phyloP scores from a whole-genome alignment of 2,888 invertebrate genomes.

The Hydropsyche betteni region DNA sequence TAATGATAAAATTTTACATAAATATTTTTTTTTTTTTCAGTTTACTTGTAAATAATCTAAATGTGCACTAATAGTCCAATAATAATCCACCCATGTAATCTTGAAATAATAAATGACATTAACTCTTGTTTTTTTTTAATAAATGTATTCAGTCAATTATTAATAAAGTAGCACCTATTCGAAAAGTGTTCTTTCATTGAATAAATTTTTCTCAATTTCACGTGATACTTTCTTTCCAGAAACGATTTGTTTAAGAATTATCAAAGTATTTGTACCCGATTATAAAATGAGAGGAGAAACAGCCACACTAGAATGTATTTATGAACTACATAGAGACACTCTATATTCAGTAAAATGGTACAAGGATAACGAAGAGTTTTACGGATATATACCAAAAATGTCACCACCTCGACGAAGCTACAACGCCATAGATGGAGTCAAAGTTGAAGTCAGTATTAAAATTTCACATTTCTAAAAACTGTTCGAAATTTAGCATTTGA shows the following conservation, averaged over 20 bases:
- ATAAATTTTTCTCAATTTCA: no score
- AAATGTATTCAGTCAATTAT: no score
- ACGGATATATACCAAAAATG: slow-evolving; percentile 78
- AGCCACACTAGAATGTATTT: slow-evolving; percentile 73
- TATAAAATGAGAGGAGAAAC: slow-evolving; percentile 73
- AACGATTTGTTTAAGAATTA: slow-evolving; percentile 66
- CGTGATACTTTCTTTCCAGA: slow-evolving; percentile 59
- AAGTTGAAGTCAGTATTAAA: slow-evolving; percentile 71
- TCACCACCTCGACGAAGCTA: slow-evolving; percentile 76
- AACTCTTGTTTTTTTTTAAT: no score
- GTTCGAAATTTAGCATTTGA: no score
- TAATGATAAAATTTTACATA: no score
- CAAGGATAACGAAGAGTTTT: slow-evolving; percentile 86
- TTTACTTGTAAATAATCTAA: no score
- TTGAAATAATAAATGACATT: no score
- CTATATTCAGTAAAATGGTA: slow-evolving; percentile 87
- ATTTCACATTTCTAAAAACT: neutral
- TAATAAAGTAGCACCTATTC: no score
- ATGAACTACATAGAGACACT: slow-evolving; percentile 72
- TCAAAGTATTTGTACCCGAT: slow-evolving; percentile 71
- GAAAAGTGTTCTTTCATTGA: no score
- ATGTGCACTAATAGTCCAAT: no score
- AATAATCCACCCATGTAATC: no score
- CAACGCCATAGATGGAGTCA: slow-evolving; percentile 70
- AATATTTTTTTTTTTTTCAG: no score